Evolutionary conservation across 1,140 invertebrate species (phyloP).

Genomic region (Elymnias hypermnestra): DNA sequence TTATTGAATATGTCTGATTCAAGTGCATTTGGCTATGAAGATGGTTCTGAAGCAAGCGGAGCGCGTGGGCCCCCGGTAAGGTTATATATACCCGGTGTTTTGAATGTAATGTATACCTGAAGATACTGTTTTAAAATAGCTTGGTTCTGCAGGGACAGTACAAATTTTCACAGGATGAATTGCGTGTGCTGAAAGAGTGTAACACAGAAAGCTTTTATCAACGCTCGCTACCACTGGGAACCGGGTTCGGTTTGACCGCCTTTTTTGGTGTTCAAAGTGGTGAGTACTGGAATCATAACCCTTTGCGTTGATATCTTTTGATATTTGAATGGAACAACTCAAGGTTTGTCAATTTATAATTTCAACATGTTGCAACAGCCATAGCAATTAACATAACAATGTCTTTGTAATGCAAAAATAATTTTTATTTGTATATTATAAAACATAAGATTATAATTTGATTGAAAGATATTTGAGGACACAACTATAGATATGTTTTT

Average conservation of each 20-base stretch:
- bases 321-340: no score
- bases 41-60: slow-evolving; percentile 16
- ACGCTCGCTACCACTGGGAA: slow-evolving; percentile 80
- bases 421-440: no score
- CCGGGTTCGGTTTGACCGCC: slow-evolving; percentile 76
- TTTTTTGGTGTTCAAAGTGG: slow-evolving; percentile 80
- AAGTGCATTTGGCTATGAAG: slow-evolving; percentile 34
- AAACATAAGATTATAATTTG: no score
- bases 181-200: slow-evolving; percentile 81
- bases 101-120: slow-evolving; percentile 1
- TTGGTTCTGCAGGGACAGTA: slow-evolving; percentile 72
- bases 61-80: slow-evolving; percentile 35
- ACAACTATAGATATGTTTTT: no score
- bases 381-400: no score
- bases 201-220: slow-evolving; percentile 84
- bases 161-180: slow-evolving; percentile 79
- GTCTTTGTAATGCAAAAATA: no score
- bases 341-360: no score
- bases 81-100: slow-evolving; percentile 21
- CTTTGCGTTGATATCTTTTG: no score
- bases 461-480: no score
- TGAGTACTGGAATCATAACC: slow-evolving; percentile 34
- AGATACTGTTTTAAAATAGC: slow-evolving; percentile 13
- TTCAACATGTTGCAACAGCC: no score
- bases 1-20: slow-evolving; percentile 32